Base-by-base conservation (phyloP, 2,888 invertebrate genomes). In the Tipula lateralis region DNA sequence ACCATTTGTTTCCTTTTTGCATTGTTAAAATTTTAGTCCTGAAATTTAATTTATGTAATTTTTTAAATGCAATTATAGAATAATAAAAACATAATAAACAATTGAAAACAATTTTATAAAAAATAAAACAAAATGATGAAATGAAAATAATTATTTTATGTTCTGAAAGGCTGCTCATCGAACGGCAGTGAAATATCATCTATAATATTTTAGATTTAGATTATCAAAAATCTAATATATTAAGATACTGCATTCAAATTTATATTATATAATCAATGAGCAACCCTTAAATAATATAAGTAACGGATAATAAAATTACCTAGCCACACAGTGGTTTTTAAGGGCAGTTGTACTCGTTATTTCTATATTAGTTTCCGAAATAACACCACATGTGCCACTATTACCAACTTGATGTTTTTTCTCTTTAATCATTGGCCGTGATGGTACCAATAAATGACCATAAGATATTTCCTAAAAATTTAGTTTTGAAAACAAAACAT, bases 21-120 rank as follows among this genome's bases (percentile, higher is more conserved):
- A 95, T 94, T 91, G 94, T 94, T 93, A 95, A 94, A 91, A 94
- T 93, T 93, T 95, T 95, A 92, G 95, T 95, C 94, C 95, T 95
- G 95, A 91, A 95, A 95, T 87, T 88, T 82, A n/a, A 30, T 82
- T 29, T 82, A 30, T 82, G 82, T 82, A 66, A 66, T 19, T 24
- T 44, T 66, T 66, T 66, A 66, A 66, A 66, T 66, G 66, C 66
- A 66, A 66, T 66, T 66, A 66, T 66, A 66, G 24, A 19, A 66
- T 50, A 66, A 66, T 66, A 66, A 66, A 9, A 66, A 66, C 24
- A 66, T 24, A 66, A 66, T 66, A 66, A 66, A 66, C 66, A 66
- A 66, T 24, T 83, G 83, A 34, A 83, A 32, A 34, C 19, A 83
- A 24, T 34, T 32, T 83, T 83, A 24, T 83, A 29, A 36, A 36